Percentiles rank a stretch among this genome's conserved stretches.
phyloP scores from a whole-genome alignment of 2,113 vertebrate genomes.

The Pantherophis guttatus region DNA sequence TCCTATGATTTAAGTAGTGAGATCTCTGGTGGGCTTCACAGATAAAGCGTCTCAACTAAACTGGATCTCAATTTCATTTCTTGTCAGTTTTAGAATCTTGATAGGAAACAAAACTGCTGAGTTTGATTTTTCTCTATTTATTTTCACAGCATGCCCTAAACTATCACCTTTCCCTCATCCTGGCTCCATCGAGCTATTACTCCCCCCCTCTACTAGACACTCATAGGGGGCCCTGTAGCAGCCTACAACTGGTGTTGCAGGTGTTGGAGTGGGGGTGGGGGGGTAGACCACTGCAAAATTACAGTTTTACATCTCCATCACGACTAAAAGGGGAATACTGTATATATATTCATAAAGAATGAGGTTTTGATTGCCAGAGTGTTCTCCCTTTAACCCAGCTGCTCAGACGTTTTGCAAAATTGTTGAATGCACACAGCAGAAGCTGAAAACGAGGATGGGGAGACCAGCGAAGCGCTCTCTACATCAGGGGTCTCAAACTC shows the following conservation, averaged over 20 bases:
- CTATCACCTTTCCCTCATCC: neutral
- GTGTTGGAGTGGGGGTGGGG: accelerated
- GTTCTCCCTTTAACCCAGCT: neutral
- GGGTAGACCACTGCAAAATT: neutral
- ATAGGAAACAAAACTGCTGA: neutral
- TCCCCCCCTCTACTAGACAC: neutral
- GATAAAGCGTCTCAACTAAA: neutral
- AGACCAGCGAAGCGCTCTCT: neutral
- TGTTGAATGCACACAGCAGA: neutral
- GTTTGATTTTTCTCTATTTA: neutral
- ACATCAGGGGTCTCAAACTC: neutral
- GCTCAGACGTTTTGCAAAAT: neutral
- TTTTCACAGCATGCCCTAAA: neutral
- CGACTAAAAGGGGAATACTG: neutral
- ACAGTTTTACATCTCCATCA: neutral
- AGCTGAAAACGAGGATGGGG: neutral
- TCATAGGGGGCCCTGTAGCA: neutral
- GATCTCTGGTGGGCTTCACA: neutral
- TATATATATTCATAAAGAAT: neutral
- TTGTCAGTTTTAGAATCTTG: neutral
- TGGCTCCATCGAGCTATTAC: neutral
- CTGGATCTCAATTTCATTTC: neutral
- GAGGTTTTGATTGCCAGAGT: neutral
- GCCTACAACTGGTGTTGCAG: neutral
- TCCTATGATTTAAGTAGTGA: neutral